phyloP scores from a whole-genome alignment of 2,797 vertebrate species.

The Tokudaia muenninki region DNA sequence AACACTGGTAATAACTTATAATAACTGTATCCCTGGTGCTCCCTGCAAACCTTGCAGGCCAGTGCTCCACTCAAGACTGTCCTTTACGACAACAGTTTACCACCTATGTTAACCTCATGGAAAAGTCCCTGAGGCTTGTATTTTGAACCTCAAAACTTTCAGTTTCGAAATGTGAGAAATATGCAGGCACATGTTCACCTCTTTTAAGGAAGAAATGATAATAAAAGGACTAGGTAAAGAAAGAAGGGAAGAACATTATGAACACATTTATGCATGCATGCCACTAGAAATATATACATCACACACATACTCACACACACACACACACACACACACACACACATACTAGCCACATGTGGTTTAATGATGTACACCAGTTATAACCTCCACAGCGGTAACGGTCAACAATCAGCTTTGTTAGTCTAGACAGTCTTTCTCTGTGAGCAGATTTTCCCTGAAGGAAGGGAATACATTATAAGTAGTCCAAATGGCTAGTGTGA shows the following conservation, averaged over 20 bases:
- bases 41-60: not conserved
- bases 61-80: not conserved
- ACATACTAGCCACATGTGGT: fast-evolving
- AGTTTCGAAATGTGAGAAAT: not conserved
- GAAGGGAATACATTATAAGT: not conserved
- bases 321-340: not conserved
- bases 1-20: not conserved
- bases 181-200: not conserved
- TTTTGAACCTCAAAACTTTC: not conserved
- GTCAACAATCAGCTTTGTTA: not conserved
- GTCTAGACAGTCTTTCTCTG: not conserved
- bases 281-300: not conserved
- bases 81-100: not conserved
- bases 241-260: not conserved
- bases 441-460: not conserved
- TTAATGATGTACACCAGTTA: not conserved
- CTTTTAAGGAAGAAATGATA: not conserved
- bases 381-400: not conserved
- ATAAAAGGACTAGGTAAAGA: not conserved
- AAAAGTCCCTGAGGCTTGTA: not conserved
- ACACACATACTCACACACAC: not conserved
- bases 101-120: not conserved
- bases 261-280: not conserved
- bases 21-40: not conserved
- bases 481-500: not conserved